Evolutionary conservation across 2,113 vertebrate genomes (phyloP), one percentile per base, ranked within the genome.

Genomic region (Pardalotus punctatus): DNA sequence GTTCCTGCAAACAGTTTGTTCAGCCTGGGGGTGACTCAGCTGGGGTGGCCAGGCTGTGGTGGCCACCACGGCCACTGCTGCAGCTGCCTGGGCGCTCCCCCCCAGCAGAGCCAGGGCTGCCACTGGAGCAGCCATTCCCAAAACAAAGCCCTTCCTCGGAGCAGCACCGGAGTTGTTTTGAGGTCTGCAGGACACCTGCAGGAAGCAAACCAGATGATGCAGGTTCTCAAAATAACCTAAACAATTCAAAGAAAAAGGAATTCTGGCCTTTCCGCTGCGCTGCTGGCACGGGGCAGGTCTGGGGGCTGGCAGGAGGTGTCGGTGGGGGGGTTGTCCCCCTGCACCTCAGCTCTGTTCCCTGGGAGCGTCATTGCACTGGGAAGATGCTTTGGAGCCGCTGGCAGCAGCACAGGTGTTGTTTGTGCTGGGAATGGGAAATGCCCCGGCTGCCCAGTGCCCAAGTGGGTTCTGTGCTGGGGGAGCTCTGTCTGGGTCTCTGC

Each of bases 361-460:
- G 83, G 61, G 9, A 50, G 15, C 3, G 6, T 14, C 6, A 0
- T 21, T 58, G 2, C 38, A 35, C 38, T 3, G 40, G 70, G 56
- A 6, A 21, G 65, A 1, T 7, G 86, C 65, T 38, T 6, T 56
- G 36, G 62, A 14, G 7, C n/a, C 40, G 67, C 9, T 5, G 48
- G 6, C 17, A 28, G 57, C 61, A 36, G 67, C 27, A 6, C 29
- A 6, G 62, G 24, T 3, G 43, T 7, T 35, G 3, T 7, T 79
- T 5, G 10, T 33, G 83, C 48, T 5, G 70, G 66, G 16, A 2
- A 1, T 22, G 11, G 51, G 82, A 3, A 9, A 8, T 5, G 14
- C 3, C 0, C 0, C 2, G 11, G 40, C 3, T 35, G 53, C 47
- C 31, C 3, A 0, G 53, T 15, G 5, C 53, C 54, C 9, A 4